Conservation (phyloP, 2,797 vertebrate genomes). For the Lycodopsis pacificus region DNA sequence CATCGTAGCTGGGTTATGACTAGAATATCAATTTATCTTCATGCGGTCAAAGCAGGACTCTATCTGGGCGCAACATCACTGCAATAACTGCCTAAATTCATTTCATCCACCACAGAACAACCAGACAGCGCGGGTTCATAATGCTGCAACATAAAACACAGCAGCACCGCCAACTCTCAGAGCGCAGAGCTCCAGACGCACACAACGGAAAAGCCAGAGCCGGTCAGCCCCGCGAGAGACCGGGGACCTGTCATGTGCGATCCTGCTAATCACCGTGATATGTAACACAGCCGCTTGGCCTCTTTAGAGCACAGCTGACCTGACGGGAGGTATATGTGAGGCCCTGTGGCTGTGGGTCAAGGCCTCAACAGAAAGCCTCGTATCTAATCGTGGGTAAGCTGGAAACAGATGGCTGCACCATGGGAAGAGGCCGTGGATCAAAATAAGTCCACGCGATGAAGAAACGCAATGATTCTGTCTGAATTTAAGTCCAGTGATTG, state of each 20-base stretch:
- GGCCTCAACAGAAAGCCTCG: not conserved
- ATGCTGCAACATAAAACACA: conserved; percentile 33
- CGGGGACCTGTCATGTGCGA: conserved; percentile 65
- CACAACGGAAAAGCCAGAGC: conserved; percentile 50
- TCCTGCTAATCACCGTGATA: conserved; percentile 63
- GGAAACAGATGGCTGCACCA: conserved; percentile 19
- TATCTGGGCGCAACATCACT: conserved; percentile 7
- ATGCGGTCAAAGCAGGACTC: conserved; percentile 18
- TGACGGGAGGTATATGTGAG: conserved; percentile 21
- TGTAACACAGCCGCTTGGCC: conserved; percentile 55
- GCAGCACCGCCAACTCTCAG: conserved; percentile 23
- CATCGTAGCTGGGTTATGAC: not conserved
- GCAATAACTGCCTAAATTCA: conserved; percentile 19
- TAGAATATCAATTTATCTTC: not conserved
- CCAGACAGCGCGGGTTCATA: conserved; percentile 4
- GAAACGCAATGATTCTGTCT: not conserved
- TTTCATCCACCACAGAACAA: conserved; percentile 28
- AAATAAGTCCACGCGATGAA: not conserved
- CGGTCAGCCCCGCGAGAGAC: conserved; percentile 42
- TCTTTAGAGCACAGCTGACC: conserved; percentile 52
- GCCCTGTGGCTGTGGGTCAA: conserved; percentile 32
- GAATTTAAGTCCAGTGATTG: not conserved
- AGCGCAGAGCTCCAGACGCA: conserved; percentile 45
- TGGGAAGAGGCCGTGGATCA: not conserved
- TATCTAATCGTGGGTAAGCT: not conserved